Evolutionary conservation across 2,888 invertebrate genomes (phyloP), one percentile per base, ranked within the genome.

Genomic region (Sipha maydis): DNA sequence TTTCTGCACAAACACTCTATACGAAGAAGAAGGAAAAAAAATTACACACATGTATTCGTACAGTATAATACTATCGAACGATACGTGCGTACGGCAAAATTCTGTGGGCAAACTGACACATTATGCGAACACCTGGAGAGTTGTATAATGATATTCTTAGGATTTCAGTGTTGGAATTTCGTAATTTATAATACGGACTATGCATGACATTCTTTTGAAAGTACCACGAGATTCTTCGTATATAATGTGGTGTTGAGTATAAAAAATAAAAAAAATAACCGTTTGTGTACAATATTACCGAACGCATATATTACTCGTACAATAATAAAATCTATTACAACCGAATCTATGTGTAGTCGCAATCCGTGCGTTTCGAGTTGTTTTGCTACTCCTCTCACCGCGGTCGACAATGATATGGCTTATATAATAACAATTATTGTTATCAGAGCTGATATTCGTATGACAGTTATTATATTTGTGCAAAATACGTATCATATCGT

Each of bases 131-230:
- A 61, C 80, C 79, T 79, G 79, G 25, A 38, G 71, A 71, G 28
- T 31, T 4, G 71, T 71, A 25, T 19, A 71, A 71, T 31, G 71
- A 71, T 71, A 71, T 67, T 80, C 61, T 80, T 38, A 8, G 80
- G 80, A 80, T 67, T 67, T 61, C 61, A 38, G 61, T 38, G 80
- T 80, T 61, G 61, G 80, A n/a, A 38, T 80, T 80, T 80, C 80
- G 34, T 80, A 67, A 80, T 80, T 80, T 80, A 80, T 80, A 38
- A 56, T 61, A 61, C 25, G 14, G 3, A 48, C 48, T 11, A 61
- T 14, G 79, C n/a, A 80, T 41, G 79, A 38, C 56, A 61, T 80
- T 67, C 80, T 80, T 80, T 80, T 80, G 38, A 61, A 61, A 80
- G 61, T 67, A 80, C 61, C 61, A 61, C 61, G 38, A 34, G 38